These are phyloP conservation scores for Platerodrilus igneus DNA, from an alignment of 2,888 invertebrate genomes.

Conservation along the genomic window DNA sequence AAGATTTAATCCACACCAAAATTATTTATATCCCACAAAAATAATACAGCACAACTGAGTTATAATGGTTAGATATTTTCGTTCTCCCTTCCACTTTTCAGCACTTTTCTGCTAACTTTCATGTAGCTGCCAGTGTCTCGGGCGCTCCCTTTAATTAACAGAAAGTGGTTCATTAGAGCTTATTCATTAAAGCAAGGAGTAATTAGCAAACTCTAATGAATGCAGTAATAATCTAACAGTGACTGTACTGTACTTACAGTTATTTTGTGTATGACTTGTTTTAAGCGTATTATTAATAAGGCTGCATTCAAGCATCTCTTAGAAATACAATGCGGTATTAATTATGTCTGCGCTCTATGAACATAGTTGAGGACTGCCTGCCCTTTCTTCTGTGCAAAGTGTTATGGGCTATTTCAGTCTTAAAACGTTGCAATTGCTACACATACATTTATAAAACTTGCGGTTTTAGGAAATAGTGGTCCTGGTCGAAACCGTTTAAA, in stretches of 20 bases:
- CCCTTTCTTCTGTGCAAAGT: too few species aligned
- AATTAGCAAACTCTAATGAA: conserved; percentile 85
- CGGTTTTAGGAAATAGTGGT: too few species aligned
- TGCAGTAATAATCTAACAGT: conserved; percentile 71
- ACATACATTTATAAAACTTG: too few species aligned
- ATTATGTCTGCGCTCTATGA: too few species aligned
- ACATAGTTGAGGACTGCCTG: too few species aligned
- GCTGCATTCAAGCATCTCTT: conserved; percentile 21
- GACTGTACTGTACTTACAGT: conserved; percentile 42
- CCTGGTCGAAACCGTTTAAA: too few species aligned
- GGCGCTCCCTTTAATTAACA: conserved; percentile 74
- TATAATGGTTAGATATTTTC: conserved; percentile 17
- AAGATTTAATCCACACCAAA: conserved; percentile 10
- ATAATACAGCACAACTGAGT: conserved; percentile 20
- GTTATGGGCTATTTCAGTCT: too few species aligned
- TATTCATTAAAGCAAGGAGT: conserved; percentile 87
- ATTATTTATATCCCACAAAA: conserved; percentile 13
- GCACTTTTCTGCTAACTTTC: conserved; percentile 41
- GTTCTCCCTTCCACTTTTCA: conserved; percentile 31
- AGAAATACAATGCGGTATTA: conserved; percentile 17
- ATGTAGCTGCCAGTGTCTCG: conserved; percentile 44
- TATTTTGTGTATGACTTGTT: conserved; percentile 30
- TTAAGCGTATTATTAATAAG: conserved; percentile 28
- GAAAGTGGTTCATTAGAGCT: conserved; percentile 88
- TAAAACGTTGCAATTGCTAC: too few species aligned